phyloP scores from a whole-genome alignment of 2,797 vertebrate genomes.

The Alosa sapidissima region DNA sequence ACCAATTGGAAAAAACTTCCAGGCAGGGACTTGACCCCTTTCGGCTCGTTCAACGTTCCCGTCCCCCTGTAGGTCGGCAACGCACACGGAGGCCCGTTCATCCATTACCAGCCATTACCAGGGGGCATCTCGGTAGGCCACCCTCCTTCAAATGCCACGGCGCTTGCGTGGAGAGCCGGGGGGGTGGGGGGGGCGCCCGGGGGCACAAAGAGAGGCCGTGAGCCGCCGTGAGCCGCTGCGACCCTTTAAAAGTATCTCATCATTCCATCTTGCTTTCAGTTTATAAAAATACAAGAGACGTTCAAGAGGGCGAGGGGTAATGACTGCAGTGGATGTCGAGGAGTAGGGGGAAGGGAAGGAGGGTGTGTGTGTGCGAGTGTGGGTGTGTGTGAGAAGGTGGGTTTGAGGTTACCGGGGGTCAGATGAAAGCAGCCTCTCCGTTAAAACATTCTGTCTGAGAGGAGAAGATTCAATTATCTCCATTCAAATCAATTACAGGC shows the following conservation, averaged over 20 bases:
- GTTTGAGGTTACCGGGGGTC: slow-evolving; percentile 35
- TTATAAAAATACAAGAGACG: slow-evolving; percentile 40
- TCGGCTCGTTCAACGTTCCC: slow-evolving; percentile 27
- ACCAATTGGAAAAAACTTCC: slow-evolving; percentile 41
- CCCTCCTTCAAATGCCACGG: slow-evolving; percentile 46
- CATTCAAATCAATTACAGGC: slow-evolving; percentile 55
- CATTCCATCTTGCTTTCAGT: slow-evolving; percentile 44
- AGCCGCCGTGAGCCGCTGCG: no score
- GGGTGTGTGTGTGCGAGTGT: not conserved
- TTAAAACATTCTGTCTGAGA: slow-evolving; percentile 46
- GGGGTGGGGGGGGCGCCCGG: not conserved
- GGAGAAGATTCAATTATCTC: slow-evolving; percentile 56
- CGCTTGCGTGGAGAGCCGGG: slow-evolving; percentile 20
- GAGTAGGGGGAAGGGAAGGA: not conserved
- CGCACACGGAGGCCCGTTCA: slow-evolving; percentile 47
- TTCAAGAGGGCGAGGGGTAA: slow-evolving; percentile 42
- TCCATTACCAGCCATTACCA: slow-evolving; percentile 56
- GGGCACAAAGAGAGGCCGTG: slow-evolving; percentile 38
- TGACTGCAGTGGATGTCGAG: slow-evolving; percentile 42
- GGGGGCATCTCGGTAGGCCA: not conserved
- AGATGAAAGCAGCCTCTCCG: slow-evolving; percentile 44
- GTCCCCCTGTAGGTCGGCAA: slow-evolving; percentile 39
- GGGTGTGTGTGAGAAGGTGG: not conserved
- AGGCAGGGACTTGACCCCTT: slow-evolving; percentile 49
- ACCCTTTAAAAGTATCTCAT: slow-evolving; percentile 58